A percentile compares a stretch with the other conserved stretches of the same genome.
phyloP scores from a whole-genome alignment of 2,888 invertebrate genomes.

The Copidosoma aretas region DNA sequence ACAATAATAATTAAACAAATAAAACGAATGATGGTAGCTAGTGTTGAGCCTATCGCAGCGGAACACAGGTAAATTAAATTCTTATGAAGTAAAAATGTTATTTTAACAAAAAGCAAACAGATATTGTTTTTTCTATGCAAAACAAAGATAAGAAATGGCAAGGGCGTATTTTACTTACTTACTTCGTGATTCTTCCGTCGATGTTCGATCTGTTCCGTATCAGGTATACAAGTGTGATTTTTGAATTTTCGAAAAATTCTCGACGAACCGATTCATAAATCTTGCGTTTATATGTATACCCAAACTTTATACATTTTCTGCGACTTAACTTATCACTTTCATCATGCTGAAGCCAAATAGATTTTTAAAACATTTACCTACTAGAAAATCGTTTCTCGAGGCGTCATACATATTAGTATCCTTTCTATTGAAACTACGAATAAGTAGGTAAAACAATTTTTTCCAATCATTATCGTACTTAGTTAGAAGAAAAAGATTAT shows the following conservation, averaged over 20 bases:
- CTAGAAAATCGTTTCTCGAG: constrained; percentile 33
- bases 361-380: constrained; percentile 32
- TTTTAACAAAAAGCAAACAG: constrained; percentile 20
- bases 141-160: neutral
- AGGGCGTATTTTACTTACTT: constrained; percentile 21
- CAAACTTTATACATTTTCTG: neutral
- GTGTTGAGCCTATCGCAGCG: constrained; percentile 25
- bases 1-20: constrained; percentile 15
- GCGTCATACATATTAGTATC: constrained; percentile 22
- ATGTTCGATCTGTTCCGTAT: constrained; percentile 37
- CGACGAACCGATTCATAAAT: constrained; percentile 27
- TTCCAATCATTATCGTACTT: constrained; percentile 35
- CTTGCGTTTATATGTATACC: constrained; percentile 13
- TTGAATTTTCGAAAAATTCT: constrained; percentile 37
- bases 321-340: constrained; percentile 24
- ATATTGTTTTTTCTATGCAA: constrained; percentile 25
- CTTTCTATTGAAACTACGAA: constrained; percentile 17
- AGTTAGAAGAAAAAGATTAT: constrained; percentile 24
- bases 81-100: constrained; percentile 20
- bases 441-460: constrained; percentile 15
- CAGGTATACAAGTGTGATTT: constrained; percentile 30
- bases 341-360: constrained; percentile 25
- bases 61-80: constrained; percentile 24
- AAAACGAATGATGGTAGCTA: constrained; percentile 18
- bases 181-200: constrained; percentile 23